Evolutionary conservation across 2,797 vertebrate genomes (phyloP).

Genomic region (Eulemur coronatus): DNA sequence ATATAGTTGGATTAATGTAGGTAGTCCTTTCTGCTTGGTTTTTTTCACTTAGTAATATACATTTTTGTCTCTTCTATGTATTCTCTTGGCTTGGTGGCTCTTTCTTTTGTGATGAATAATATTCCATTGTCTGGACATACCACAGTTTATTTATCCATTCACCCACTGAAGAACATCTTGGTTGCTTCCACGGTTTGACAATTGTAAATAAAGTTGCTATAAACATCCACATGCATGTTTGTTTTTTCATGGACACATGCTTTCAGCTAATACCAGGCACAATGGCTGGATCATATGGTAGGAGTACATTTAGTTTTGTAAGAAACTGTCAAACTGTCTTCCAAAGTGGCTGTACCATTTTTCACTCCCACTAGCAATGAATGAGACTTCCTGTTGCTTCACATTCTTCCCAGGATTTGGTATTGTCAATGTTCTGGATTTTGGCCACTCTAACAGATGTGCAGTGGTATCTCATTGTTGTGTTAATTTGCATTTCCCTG

Average conservation of each 20-base stretch:
- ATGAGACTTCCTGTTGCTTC: background rate
- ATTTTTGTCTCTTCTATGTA: background rate
- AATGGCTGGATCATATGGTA: background rate
- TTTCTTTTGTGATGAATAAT: background rate
- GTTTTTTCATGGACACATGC: background rate
- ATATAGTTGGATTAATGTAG: background rate
- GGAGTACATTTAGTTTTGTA: background rate
- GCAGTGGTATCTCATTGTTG: background rate
- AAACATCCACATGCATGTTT: background rate
- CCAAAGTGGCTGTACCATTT: background rate
- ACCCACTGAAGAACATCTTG: background rate
- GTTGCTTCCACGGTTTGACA: background rate
- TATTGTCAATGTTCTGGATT: background rate
- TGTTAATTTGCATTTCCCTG: background rate
- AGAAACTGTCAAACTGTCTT: background rate
- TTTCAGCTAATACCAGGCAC: background rate
- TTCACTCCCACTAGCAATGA: background rate
- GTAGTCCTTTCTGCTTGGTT: background rate
- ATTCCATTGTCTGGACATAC: background rate
- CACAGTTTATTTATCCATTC: background rate
- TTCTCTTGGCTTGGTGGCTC: background rate
- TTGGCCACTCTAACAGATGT: background rate
- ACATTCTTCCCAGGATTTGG: background rate
- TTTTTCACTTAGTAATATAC: background rate
- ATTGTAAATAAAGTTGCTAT: background rate